Evolutionary conservation across 1,140 invertebrate genomes (phyloP).

Genomic region (Kradibia gibbosae): DNA sequence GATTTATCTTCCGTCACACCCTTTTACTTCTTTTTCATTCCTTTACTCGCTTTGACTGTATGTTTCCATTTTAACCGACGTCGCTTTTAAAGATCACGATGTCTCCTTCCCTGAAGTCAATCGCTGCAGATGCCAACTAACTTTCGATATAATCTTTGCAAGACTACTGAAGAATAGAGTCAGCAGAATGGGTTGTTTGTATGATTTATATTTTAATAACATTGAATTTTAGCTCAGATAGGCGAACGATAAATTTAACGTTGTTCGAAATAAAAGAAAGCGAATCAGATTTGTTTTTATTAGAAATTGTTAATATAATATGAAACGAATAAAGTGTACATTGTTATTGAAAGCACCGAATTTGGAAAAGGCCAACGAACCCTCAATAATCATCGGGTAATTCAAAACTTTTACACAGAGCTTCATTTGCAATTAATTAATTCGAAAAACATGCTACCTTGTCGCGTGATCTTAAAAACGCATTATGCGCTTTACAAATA

Average conservation of each 20-base stretch:
- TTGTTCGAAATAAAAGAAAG: constrained; percentile 4
- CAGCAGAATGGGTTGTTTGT: constrained; percentile 6
- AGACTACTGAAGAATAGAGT: constrained; percentile 34
- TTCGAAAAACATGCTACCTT: not conserved
- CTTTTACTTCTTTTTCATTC: not conserved
- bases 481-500: not conserved
- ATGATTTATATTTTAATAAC: constrained; percentile 29
- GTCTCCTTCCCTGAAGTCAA: constrained; percentile 22
- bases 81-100: constrained; percentile 26
- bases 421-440: not conserved
- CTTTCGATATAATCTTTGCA: constrained; percentile 45
- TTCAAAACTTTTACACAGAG: not conserved
- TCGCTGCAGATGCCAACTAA: constrained; percentile 32
- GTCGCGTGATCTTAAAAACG: not conserved
- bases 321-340: not conserved
- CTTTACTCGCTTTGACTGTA: constrained; percentile 10
- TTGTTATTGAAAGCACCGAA: too few relatives aligned
- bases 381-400: too few relatives aligned
- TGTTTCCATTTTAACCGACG: constrained; percentile 18
- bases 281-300: not conserved
- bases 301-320: not conserved
- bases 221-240: not conserved
- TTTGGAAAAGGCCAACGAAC: too few relatives aligned
- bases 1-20: constrained; percentile 53
- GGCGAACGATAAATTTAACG: not conserved